These are phyloP conservation scores for Callorhinus ursinus DNA, from an alignment of 2,113 vertebrate genomes.

Conservation along the genomic window DNA sequence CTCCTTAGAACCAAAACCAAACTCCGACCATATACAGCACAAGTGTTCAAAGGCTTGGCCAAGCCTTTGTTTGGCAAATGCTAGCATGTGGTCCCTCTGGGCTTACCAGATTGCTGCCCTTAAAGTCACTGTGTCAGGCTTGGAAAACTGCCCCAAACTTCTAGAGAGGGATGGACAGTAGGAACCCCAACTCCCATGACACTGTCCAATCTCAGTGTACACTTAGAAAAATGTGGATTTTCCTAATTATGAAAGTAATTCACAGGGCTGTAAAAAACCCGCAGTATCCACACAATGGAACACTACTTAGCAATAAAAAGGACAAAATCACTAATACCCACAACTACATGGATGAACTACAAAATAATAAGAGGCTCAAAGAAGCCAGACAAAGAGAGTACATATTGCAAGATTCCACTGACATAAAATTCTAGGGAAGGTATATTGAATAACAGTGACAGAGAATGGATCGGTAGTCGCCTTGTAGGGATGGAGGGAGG, in stretches of 20 bases:
- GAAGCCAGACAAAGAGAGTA: background rate
- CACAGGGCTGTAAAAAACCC: background rate
- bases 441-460: background rate
- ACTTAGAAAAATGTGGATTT: background rate
- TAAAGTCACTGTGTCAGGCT: background rate
- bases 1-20: background rate
- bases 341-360: background rate
- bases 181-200: background rate
- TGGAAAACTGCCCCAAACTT: background rate
- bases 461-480: fast-evolving
- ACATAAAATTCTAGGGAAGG: background rate
- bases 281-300: background rate
- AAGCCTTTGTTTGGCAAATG: background rate
- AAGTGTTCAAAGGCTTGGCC: background rate
- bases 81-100: fast-evolving
- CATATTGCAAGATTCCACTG: background rate
- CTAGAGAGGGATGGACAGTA: background rate
- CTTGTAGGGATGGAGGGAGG: background rate
- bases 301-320: background rate
- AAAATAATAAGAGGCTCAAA: background rate
- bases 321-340: background rate
- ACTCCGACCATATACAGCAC: background rate
- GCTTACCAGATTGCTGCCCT: background rate
- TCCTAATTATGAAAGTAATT: background rate
- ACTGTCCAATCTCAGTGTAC: background rate